These are phyloP conservation scores for Anas bahamensis DNA, from an alignment of 2,797 vertebrate species.

Conservation along the genomic window DNA sequence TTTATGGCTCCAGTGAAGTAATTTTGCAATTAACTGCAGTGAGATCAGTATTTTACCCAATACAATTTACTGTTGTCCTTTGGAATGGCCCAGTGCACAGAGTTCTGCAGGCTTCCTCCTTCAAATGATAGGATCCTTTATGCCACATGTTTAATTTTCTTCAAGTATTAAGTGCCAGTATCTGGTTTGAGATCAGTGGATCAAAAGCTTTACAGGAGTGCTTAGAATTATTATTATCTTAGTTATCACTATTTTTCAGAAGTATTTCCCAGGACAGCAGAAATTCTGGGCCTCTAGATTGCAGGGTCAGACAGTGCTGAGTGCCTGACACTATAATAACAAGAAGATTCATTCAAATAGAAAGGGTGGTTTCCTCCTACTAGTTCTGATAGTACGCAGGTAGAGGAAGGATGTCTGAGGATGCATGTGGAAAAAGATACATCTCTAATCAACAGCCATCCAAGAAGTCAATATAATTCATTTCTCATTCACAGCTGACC, in stretches of 20 bases:
- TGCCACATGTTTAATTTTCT: not conserved
- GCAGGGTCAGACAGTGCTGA: constrained; percentile 38
- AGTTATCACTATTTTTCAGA: constrained; percentile 58
- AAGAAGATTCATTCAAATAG: constrained; percentile 21
- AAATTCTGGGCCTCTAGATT: constrained; percentile 39
- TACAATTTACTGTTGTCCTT: constrained; percentile 10
- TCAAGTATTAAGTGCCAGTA: not conserved
- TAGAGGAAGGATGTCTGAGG: constrained; percentile 10
- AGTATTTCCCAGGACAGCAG: constrained; percentile 21
- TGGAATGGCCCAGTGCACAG: not conserved
- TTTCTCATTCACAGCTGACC: not conserved
- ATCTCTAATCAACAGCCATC: constrained; percentile 6
- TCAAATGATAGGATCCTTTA: constrained; percentile 16
- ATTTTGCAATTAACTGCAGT: not conserved
- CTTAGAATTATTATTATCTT: constrained; percentile 62
- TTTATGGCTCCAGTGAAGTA: not conserved
- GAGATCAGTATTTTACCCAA: not conserved
- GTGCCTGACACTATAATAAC: constrained; percentile 13
- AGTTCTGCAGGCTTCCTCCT: constrained; percentile 2
- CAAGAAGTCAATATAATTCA: constrained; percentile 32
- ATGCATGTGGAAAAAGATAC: not conserved
- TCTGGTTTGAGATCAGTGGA: constrained; percentile 53
- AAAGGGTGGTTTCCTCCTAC: not conserved
- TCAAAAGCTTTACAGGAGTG: constrained; percentile 62
- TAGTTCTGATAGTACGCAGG: not conserved